A percentile compares a stretch with the other conserved stretches of the same genome.
These are phyloP conservation scores for Pachyrhynchus sulphureomaculatus DNA, from an alignment of 1,140 invertebrate genomes.

Conservation along the genomic window DNA sequence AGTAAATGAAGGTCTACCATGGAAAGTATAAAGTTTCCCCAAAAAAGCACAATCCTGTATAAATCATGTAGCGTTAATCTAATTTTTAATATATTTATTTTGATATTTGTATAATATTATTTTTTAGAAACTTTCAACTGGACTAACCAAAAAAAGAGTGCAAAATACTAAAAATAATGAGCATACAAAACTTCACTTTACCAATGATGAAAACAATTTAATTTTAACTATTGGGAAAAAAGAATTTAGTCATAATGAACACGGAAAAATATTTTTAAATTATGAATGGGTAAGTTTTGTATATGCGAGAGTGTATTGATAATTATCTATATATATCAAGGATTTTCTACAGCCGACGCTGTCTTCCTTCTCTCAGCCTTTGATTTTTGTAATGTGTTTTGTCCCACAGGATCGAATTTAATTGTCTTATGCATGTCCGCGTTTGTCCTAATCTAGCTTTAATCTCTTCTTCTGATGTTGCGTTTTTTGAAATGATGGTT, in stretches of 20 bases:
- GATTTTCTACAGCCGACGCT: too few species aligned
- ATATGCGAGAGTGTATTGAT: not conserved
- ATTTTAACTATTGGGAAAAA: constrained; percentile 83
- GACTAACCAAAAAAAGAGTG: constrained; percentile 61
- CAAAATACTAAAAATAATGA: constrained; percentile 68
- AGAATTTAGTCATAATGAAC: constrained; percentile 78
- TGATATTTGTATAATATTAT: constrained; percentile 51
- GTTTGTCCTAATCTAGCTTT: too few species aligned
- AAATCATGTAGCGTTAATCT: not conserved
- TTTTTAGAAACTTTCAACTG: constrained; percentile 72
- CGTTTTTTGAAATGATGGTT: too few species aligned
- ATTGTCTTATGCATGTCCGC: too few species aligned
- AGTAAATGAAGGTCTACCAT: too few species aligned
- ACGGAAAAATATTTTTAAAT: constrained; percentile 77
- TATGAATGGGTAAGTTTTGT: constrained; percentile 68
- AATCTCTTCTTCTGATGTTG: too few species aligned
- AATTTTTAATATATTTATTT: not conserved
- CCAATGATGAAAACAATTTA: constrained; percentile 62
- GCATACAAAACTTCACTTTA: constrained; percentile 67
- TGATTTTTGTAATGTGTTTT: too few species aligned
- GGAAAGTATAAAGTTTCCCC: too few species aligned
- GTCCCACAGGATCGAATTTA: too few species aligned
- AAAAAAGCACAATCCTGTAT: too few species aligned
- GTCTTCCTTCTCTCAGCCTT: too few species aligned
- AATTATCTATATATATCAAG: too few species aligned